Evolutionary conservation across 2,113 vertebrate genomes (phyloP).

Genomic region (Beaufortia kweichowensis): DNA sequence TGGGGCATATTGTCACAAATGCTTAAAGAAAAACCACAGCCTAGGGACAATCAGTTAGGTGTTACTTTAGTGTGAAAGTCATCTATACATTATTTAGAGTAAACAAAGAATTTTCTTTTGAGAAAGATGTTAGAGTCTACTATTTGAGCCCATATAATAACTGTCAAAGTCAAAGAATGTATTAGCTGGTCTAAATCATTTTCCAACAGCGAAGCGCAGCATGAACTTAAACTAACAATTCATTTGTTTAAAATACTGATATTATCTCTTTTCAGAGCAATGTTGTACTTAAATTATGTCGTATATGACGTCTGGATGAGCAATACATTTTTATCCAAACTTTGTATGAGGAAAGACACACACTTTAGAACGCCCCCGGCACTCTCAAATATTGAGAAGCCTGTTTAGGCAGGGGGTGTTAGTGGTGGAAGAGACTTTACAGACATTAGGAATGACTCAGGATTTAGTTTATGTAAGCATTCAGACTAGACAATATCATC

Average conservation of each 20-base stretch:
- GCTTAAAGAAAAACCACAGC: background rate
- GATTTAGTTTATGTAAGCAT: constrained; percentile 9
- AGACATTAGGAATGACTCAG: constrained; percentile 13
- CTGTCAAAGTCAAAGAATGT: background rate
- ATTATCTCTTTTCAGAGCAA: background rate
- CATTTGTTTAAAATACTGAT: background rate
- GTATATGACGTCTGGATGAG: background rate
- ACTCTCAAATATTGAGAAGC: background rate
- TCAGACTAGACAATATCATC: constrained; percentile 24
- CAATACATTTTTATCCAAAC: background rate
- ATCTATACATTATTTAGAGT: background rate
- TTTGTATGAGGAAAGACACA: background rate
- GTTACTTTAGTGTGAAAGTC: background rate
- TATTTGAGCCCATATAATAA: too few species aligned
- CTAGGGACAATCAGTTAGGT: background rate
- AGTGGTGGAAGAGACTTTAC: background rate
- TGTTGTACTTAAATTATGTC: background rate
- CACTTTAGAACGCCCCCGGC: background rate
- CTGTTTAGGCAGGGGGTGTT: background rate
- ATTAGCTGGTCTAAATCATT: background rate
- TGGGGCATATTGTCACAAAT: background rate
- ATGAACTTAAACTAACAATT: background rate
- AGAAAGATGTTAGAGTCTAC: too few species aligned
- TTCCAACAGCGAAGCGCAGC: background rate
- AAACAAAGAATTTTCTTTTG: too few species aligned